Conservation (phyloP, 2,888 invertebrate species). For the Chloromyia formosa region DNA sequence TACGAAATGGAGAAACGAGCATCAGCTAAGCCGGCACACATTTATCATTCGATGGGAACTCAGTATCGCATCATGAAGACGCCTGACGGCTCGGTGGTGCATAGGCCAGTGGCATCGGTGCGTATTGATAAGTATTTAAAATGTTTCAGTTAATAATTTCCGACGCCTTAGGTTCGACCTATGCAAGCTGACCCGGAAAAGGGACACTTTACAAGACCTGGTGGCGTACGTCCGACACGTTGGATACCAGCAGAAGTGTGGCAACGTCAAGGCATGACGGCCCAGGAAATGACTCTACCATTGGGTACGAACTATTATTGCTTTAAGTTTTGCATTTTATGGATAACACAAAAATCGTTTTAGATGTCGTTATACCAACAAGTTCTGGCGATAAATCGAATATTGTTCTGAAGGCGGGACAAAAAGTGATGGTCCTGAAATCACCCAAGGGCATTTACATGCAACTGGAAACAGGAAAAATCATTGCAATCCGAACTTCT, state of each 20-base stretch:
- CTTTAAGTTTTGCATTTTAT: too few relatives aligned
- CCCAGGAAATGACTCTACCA: slow-evolving; percentile 93
- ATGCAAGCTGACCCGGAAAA: slow-evolving; percentile 76
- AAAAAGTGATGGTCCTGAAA: slow-evolving; percentile 92
- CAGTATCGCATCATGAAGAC: slow-evolving; percentile 71
- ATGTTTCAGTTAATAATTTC: slow-evolving; percentile 9
- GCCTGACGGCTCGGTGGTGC: slow-evolving; percentile 69
- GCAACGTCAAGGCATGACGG: slow-evolving; percentile 93
- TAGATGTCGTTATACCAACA: slow-evolving; percentile 91
- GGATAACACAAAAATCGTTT: too few relatives aligned
- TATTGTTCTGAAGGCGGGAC: slow-evolving; percentile 91
- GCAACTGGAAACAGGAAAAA: slow-evolving; percentile 92
- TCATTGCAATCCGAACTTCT: slow-evolving; percentile 81
- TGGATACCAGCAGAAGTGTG: slow-evolving; percentile 93
- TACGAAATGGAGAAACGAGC: slow-evolving; percentile 96
- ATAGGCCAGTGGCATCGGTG: slow-evolving; percentile 75
- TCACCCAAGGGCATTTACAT: slow-evolving; percentile 97
- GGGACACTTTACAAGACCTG: slow-evolving; percentile 59
- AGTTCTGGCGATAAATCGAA: slow-evolving; percentile 89
- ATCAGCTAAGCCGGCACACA: slow-evolving; percentile 68
- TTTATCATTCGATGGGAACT: slow-evolving; percentile 64
- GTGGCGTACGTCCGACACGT: slow-evolving; percentile 67
- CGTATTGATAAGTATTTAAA: slow-evolving; percentile 45
- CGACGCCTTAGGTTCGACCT: slow-evolving; percentile 79
- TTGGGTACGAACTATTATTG: slow-evolving; percentile 69